Conservation (phyloP, 35 echinoderm and acorn worm genomes). For the Amphiura filiformis region DNA sequence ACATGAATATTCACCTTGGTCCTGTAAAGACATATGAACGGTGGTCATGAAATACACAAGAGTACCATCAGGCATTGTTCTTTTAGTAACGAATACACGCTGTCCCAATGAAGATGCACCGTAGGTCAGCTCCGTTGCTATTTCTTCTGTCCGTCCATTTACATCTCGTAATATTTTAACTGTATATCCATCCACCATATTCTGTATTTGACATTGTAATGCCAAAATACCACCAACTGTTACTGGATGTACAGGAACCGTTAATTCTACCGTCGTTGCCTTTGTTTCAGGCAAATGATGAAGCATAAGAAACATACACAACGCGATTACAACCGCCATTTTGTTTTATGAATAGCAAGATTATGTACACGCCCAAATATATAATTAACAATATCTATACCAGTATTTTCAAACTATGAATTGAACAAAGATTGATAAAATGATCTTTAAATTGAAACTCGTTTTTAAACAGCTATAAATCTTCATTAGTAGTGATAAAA, state of each 20-base stretch:
- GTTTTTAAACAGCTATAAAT: no score
- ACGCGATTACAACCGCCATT: no score
- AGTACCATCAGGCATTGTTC: not conserved
- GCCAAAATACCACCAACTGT: not conserved
- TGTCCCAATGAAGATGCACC: not conserved
- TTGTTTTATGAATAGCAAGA: no score
- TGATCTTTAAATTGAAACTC: no score
- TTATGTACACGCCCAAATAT: no score
- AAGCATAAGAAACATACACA: no score
- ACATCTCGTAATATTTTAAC: not conserved
- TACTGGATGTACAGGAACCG: not conserved
- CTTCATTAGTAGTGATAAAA: no score
- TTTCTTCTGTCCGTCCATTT: not conserved
- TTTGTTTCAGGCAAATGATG: no score
- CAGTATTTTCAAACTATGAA: no score
- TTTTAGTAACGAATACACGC: not conserved
- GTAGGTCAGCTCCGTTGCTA: not conserved
- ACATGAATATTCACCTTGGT: not conserved
- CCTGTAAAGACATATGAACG: not conserved
- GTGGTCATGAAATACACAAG: not conserved
- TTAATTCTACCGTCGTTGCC: not conserved
- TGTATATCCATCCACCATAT: not conserved
- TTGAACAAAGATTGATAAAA: no score
- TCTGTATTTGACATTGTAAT: not conserved
- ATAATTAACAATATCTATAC: no score